Base-by-base conservation (phyloP, 2,797 vertebrate genomes). In the Cygnus olor region DNA sequence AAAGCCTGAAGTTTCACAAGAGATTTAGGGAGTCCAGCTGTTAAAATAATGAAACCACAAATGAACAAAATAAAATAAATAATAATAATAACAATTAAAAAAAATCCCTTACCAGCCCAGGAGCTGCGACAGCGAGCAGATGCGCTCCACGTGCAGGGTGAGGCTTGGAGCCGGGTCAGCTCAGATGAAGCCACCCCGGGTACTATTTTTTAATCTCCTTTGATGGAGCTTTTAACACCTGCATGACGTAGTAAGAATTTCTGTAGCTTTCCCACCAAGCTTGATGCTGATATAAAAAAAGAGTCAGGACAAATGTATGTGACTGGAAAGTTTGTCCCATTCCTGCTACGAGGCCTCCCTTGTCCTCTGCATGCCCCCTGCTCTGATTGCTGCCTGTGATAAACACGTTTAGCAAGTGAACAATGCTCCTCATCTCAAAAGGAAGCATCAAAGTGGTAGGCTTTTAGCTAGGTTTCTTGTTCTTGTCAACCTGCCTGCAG, bases 121-220 rank as follows among this genome's bases (percentile, higher is more conserved):
- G 34, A 61, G 21, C 69, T 73, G 47, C 49, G 61, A 25, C 61
- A 64, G 40, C 34, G 72, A 57, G 49, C 25, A 2, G 81, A 8
- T 79, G 71, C 54, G 10, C 30, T 95, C 47, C 38, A 44, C 60
- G 56, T 58, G 3, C 7, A 38, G 74, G 56, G 17, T 78, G 57
- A 86, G 78, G 18, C 90, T 92, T 85, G 71, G 49, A 88, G 45
- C 72, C 27, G 73, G 84, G 38, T 95, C 69, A 84, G 42, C 80
- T 88, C 49, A 66, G 51, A 63, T 91, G 44, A 92, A 93, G 51
- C 36, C 17, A 19, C 40, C 38, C 2, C 1, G 57, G 34, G 60
- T 70, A 71, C 84, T 91, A 70, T 89, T 96, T 97, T 85, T 47
- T 80, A 74, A 85, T 86, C 15, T 27, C 53, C 87, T 94, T 79